phyloP scores from a whole-genome alignment of 2,797 vertebrate genomes.

The Acanthornis magna region DNA sequence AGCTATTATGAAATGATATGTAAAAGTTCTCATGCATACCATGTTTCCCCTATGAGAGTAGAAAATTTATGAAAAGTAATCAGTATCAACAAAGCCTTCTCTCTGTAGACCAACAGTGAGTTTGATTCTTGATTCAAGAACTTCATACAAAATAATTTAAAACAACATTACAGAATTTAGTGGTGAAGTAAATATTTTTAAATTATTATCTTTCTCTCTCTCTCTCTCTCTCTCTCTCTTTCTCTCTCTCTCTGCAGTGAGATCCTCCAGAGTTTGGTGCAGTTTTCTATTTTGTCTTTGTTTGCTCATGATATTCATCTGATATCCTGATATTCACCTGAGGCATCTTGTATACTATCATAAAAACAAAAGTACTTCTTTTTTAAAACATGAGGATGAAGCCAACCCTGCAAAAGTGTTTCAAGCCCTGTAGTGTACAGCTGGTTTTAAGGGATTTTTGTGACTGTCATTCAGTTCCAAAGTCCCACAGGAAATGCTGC shows the following conservation, averaged over 20 bases:
- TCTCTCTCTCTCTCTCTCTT: too few relatives aligned
- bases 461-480: background rate
- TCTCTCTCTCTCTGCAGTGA: too few relatives aligned
- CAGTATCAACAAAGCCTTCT: background rate
- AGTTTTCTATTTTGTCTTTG: background rate
- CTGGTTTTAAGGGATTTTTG: background rate
- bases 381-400: background rate
- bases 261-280: background rate
- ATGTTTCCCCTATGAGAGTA: background rate
- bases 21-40: background rate
- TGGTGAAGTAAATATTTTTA: background rate
- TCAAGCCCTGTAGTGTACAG: background rate
- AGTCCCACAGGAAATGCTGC: background rate
- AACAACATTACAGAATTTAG: background rate
- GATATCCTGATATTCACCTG: background rate
- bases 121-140: background rate
- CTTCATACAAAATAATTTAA: background rate
- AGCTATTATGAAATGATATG: background rate
- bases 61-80: background rate
- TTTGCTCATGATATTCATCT: background rate
- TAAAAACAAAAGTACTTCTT: background rate
- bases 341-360: background rate
- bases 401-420: background rate
- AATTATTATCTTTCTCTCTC: too few relatives aligned
- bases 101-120: background rate